Percentiles rank a stretch among this genome's conserved stretches.
phyloP scores from a whole-genome alignment of 2,888 invertebrate species.

The Geotrupes spiniger region DNA sequence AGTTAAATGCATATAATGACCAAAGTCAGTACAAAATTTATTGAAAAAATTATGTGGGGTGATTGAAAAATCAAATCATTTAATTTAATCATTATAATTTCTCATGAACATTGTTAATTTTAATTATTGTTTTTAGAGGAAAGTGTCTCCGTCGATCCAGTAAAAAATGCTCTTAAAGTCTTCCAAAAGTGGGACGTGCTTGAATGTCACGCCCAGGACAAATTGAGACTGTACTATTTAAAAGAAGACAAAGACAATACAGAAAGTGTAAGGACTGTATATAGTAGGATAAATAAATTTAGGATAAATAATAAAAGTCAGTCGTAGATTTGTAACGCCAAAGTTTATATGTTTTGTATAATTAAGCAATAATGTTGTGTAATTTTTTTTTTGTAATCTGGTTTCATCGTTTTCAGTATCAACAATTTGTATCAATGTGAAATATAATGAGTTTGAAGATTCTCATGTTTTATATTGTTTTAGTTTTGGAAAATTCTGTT shows the following conservation, averaged over 20 bases:
- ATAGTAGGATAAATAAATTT: conserved; percentile 43
- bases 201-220: conserved; percentile 54
- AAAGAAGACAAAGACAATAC: conserved; percentile 42
- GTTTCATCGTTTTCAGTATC: too few relatives aligned
- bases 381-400: conserved; percentile 8
- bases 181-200: conserved; percentile 79
- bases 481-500: not conserved
- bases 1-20: too few relatives aligned
- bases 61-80: too few relatives aligned
- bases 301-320: conserved; percentile 24
- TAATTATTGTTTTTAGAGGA: conserved; percentile 63
- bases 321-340: conserved; percentile 16
- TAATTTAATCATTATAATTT: not conserved
- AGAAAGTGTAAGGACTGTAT: conserved; percentile 38
- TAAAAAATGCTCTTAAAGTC: conserved; percentile 79
- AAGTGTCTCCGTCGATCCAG: conserved; percentile 81
- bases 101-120: not conserved
- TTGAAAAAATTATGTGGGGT: too few relatives aligned
- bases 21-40: too few relatives aligned
- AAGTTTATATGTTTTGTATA: conserved; percentile 12
- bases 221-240: conserved; percentile 44
- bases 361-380: conserved; percentile 1
- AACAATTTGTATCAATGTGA: too few relatives aligned
- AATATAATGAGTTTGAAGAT: not conserved
- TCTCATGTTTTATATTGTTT: not conserved